Conservation (phyloP, 2,888 invertebrate species). For the Netelia virgata region DNA sequence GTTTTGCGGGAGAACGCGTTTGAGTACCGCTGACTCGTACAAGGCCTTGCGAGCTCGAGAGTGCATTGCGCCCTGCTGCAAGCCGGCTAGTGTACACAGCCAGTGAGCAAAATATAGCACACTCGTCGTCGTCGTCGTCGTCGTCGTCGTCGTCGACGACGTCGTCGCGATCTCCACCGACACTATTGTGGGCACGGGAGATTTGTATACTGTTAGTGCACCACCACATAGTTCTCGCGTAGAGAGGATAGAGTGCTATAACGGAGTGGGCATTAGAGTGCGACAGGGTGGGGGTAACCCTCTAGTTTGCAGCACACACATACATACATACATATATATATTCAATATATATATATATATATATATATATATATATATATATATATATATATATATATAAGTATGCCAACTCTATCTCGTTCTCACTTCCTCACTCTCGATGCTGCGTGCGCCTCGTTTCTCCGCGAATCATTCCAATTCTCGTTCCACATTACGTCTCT, state of each 20-base stretch:
- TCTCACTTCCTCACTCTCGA: slow-evolving; percentile 52
- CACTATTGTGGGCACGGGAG: background rate
- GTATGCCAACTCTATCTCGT: slow-evolving; percentile 64
- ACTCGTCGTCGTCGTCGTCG: slow-evolving; percentile 1
- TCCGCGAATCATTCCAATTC: slow-evolving; percentile 50
- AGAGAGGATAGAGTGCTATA: slow-evolving; percentile 21
- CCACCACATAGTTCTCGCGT: background rate
- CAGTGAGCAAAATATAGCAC: slow-evolving; percentile 20
- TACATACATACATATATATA: slow-evolving; percentile 69
- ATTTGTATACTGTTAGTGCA: background rate
- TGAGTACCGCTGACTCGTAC: slow-evolving; percentile 72
- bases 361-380: slow-evolving; percentile 67
- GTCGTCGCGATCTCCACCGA: slow-evolving; percentile 38
- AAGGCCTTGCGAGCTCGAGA: slow-evolving; percentile 71
- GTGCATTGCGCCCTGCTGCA: slow-evolving; percentile 75
- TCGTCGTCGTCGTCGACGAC: background rate
- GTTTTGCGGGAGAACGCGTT: slow-evolving; percentile 38
- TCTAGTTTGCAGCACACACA: slow-evolving; percentile 59
- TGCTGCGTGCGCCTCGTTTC: slow-evolving; percentile 22
- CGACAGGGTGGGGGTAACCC: slow-evolving; percentile 16
- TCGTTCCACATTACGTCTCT: slow-evolving; percentile 50
- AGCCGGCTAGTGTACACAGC: slow-evolving; percentile 60
- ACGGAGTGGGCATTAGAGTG: slow-evolving; percentile 30
- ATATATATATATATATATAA: slow-evolving; percentile 43
- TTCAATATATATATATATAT: background rate